phyloP scores from a whole-genome alignment of 2,113 vertebrate genomes.

The Probosciger aterrimus region DNA sequence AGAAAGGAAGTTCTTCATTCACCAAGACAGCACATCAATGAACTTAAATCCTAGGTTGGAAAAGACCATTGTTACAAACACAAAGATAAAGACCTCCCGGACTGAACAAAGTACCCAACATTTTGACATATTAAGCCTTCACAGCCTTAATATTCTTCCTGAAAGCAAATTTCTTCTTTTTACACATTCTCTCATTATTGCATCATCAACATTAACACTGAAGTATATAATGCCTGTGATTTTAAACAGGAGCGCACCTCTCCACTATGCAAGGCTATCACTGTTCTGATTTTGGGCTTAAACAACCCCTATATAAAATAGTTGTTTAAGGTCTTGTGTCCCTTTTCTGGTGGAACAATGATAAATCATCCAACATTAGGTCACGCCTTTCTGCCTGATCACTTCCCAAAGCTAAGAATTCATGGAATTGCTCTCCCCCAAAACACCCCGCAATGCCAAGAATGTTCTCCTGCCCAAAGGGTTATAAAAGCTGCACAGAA shows the following conservation, averaged over 20 bases:
- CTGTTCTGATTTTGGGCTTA: background rate
- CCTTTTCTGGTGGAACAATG: slow-evolving; percentile 26
- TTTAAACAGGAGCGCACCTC: background rate
- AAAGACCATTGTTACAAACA: background rate
- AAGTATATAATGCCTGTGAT: background rate
- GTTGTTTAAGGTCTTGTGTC: slow-evolving; percentile 4
- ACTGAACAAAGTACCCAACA: slow-evolving; percentile 20
- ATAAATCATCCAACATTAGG: background rate
- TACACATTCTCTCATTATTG: background rate
- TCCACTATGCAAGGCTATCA: background rate
- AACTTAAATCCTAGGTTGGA: background rate
- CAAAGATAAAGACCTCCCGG: slow-evolving; percentile 21
- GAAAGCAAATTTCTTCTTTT: background rate
- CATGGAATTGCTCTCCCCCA: background rate
- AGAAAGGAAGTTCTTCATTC: slow-evolving; percentile 1
- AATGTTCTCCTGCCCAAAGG: slow-evolving; percentile 13
- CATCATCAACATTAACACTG: background rate
- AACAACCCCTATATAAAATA: background rate
- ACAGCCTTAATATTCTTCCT: background rate
- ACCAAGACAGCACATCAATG: background rate
- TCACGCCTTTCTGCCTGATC: slow-evolving; percentile 51
- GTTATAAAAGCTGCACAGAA: slow-evolving; percentile 6
- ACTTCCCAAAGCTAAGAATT: slow-evolving; percentile 62
- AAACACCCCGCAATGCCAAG: slow-evolving; percentile 20
- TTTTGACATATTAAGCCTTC: slow-evolving; percentile 10